Conservation (phyloP, 2,888 invertebrate genomes). For the Strigamia transsilvanica region DNA sequence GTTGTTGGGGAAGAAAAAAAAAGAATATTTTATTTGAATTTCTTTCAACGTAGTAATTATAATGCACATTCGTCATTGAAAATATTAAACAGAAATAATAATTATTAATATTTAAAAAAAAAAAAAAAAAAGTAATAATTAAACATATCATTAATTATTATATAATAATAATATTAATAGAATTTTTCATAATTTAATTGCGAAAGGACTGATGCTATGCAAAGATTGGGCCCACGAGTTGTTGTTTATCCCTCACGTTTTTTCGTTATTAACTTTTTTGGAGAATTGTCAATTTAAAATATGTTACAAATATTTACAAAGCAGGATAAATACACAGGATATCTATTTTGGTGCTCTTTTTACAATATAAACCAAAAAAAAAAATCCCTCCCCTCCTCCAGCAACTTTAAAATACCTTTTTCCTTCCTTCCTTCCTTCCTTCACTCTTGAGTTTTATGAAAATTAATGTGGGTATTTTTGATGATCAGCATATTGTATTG, state of each 20-base stretch:
- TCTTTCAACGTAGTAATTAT: not conserved
- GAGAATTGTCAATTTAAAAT: constrained; percentile 28
- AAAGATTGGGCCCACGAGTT: constrained; percentile 30
- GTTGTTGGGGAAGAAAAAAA: not conserved
- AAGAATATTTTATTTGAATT: not conserved
- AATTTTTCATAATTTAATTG: constrained; percentile 7
- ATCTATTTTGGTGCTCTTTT: constrained; percentile 30
- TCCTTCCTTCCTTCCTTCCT: not conserved
- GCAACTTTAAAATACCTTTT: not conserved
- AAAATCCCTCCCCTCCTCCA: not conserved
- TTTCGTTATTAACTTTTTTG: constrained; percentile 30
- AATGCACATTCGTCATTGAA: not conserved
- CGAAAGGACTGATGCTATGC: constrained; percentile 25
- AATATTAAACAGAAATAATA: not conserved
- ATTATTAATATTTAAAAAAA: not conserved
- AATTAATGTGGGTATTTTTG: constrained; percentile 30
- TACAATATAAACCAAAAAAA: not conserved
- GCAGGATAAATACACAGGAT: constrained; percentile 30
- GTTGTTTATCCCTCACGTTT: constrained; percentile 26
- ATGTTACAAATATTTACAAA: constrained; percentile 30
- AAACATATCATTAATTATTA: constrained; percentile 22
- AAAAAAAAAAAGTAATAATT: not conserved
- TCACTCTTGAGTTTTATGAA: constrained; percentile 30
- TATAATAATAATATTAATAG: not conserved
- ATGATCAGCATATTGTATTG: constrained; percentile 26